A percentile compares a stretch with the other conserved stretches of the same genome.
These are phyloP conservation scores for Uropsilus gracilis DNA, from an alignment of 2,113 vertebrate genomes.

Conservation along the genomic window DNA sequence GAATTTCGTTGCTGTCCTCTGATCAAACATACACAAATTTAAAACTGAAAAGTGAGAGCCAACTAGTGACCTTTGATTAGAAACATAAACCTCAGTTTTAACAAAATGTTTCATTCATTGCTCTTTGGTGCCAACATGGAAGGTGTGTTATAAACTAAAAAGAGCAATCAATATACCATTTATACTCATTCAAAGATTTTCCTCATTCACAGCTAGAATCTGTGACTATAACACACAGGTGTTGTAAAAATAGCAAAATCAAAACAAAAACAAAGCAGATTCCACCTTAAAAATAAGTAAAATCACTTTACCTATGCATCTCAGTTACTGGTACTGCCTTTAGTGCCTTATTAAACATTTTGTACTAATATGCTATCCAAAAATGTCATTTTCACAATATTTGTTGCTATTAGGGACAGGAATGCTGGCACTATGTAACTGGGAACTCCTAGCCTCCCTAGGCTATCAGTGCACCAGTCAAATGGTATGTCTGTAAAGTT, in stretches of 20 bases:
- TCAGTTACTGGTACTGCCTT: conserved; percentile 79
- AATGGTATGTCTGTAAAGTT: conserved; percentile 60
- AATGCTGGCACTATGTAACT: conserved; percentile 73
- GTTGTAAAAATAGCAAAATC: conserved; percentile 85
- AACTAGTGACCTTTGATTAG: conserved; percentile 88
- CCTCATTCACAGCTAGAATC: conserved; percentile 85
- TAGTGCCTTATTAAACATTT: conserved; percentile 80
- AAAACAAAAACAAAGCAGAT: conserved; percentile 83
- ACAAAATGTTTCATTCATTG: conserved; percentile 88
- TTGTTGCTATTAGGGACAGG: conserved; percentile 76
- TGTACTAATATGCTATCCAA: conserved; percentile 76
- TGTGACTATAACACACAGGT: conserved; percentile 83
- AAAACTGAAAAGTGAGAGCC: conserved; percentile 86
- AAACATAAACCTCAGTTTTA: conserved; percentile 85
- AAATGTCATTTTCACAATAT: conserved; percentile 80
- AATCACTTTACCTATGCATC: conserved; percentile 77
- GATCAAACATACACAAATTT: conserved; percentile 90
- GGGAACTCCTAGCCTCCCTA: conserved; percentile 71
- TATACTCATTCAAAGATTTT: conserved; percentile 86
- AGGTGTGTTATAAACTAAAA: conserved; percentile 85
- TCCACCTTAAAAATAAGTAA: conserved; percentile 85
- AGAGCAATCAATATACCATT: conserved; percentile 84
- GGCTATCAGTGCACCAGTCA: conserved; percentile 76
- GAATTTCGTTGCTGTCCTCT: conserved; percentile 87
- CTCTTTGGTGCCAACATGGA: conserved; percentile 85